A percentile compares a stretch with the other conserved stretches of the same genome.
phyloP scores from a whole-genome alignment of 2,888 invertebrate genomes.

The Notocelia uddmanniana region DNA sequence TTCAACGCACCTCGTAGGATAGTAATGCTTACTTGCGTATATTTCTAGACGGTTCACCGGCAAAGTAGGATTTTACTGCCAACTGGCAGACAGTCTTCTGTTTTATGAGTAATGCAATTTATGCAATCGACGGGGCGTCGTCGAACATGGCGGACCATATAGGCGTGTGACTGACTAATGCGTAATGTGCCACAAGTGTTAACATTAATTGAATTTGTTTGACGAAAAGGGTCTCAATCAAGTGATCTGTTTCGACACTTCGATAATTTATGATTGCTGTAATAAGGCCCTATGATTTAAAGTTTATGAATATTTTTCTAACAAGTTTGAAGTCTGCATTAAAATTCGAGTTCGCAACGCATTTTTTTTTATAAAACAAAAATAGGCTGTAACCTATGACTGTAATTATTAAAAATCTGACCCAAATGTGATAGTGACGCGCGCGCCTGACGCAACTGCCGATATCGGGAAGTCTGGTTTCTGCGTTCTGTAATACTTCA shows the following conservation, averaged over 20 bases:
- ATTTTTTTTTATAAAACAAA: conserved; percentile 62
- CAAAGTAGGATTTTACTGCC: conserved; percentile 35
- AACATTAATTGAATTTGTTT: conserved; percentile 23
- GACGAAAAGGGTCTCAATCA: conserved; percentile 13
- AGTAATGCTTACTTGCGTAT: conserved; percentile 3
- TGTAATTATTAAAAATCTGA: conserved; percentile 77
- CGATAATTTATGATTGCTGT: background rate
- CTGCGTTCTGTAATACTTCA: conserved; percentile 55
- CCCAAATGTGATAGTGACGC: conserved; percentile 79
- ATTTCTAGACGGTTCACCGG: conserved; percentile 22
- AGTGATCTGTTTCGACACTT: conserved; percentile 17
- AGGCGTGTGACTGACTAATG: conserved; percentile 13
- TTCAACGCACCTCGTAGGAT: background rate
- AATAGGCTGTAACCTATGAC: conserved; percentile 75
- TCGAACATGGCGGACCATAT: conserved; percentile 1
- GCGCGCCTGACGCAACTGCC: conserved; percentile 71
- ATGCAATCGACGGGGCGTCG: conserved; percentile 29
- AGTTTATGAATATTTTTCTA: background rate
- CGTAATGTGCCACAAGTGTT: conserved; percentile 28
- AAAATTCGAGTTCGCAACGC: conserved; percentile 8
- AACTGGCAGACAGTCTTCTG: conserved; percentile 36
- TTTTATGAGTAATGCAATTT: conserved; percentile 34
- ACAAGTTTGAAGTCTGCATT: background rate
- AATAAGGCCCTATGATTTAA: background rate
- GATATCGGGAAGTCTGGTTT: conserved; percentile 68